Base-by-base conservation (phyloP, 1,140 invertebrate genomes). In the Drosophila ogumai region DNA sequence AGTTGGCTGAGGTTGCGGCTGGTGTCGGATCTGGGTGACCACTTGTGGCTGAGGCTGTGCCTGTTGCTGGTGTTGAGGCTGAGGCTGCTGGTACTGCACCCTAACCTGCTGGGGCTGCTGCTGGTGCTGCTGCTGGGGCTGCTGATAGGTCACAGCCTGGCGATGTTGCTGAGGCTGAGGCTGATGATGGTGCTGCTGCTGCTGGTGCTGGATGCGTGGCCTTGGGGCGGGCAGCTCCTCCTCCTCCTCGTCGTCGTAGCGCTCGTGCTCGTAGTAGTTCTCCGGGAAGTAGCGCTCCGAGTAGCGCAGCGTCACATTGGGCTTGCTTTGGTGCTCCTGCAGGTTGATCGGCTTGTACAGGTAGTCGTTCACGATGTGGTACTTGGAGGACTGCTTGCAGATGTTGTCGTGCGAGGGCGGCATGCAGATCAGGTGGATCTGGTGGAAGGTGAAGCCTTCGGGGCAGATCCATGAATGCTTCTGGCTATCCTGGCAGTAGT, bases 391-490 rank as follows among this genome's bases (percentile, higher is more conserved):
- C 92, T 97, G 96, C 82, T 96, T 95, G 93, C 97, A 98, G 72
- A 96, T 98, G 91, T 98, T 98, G 82, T 98, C 97, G 47, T 95
- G 95, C 40, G 95, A 96, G 6, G 96, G 96, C 2, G 97, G 97
- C 96, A 98, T 98, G 91, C 98, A 98, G 87, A 98, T 98, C 47
- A 98, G 92, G 90, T 98, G 97, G 19, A 98, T 96, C 95, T 98
- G 97, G 88, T 98, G 97, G 95, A 98, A 98, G 47, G 96, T 96
- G 87, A 98, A 98, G 73, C 97, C 96, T 82, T 97, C 96, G 1
- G 97, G 97, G 86, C 98, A 98, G 78, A 98, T 96, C 97, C 97
- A 98, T 1, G 97, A 98, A 91, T 98, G 97, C 81, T 96, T 96
- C 13, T 96, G 96, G 73, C 96, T 97, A 65, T 97, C 97, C 84